phyloP scores from a whole-genome alignment of 2,797 vertebrate genomes.

The Falco berigora region DNA sequence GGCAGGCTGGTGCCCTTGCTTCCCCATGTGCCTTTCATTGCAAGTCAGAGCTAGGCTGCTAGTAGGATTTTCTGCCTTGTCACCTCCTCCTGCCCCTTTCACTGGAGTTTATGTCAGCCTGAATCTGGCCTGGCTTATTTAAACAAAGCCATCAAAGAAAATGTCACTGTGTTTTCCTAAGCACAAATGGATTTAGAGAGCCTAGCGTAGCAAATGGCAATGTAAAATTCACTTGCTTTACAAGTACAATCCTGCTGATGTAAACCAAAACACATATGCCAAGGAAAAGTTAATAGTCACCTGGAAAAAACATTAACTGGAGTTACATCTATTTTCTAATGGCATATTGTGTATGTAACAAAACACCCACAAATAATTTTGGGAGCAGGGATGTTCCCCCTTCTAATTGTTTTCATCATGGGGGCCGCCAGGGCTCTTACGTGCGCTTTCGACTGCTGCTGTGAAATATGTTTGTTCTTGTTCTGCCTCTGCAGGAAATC shows the following conservation, averaged over 20 bases:
- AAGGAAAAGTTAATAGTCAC: not conserved
- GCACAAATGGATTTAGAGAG: not conserved
- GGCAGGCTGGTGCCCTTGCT: not conserved
- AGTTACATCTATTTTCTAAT: not conserved
- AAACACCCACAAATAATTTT: slow-evolving; percentile 33
- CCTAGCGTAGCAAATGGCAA: not conserved
- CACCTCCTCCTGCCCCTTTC: not conserved
- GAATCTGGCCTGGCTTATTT: not conserved
- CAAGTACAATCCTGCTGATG: not conserved
- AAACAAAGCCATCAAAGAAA: not conserved
- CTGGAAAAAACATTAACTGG: not conserved
- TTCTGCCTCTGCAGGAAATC: slow-evolving; percentile 65
- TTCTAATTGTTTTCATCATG: slow-evolving; percentile 16
- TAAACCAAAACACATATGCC: not conserved
- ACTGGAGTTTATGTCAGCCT: not conserved
- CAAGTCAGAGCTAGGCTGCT: not conserved
- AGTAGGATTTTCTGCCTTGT: not conserved
- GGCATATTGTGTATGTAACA: slow-evolving; percentile 20
- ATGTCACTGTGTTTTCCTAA: not conserved
- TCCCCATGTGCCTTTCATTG: not conserved
- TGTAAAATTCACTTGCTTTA: not conserved
- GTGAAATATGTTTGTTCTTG: slow-evolving; percentile 63
- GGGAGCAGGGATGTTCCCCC: slow-evolving; percentile 9
- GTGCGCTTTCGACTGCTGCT: not conserved
- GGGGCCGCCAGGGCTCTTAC: slow-evolving; percentile 14